Evolutionary conservation across 2,888 invertebrate species (phyloP).

Genomic region (Oegoconia quadripuncta): DNA sequence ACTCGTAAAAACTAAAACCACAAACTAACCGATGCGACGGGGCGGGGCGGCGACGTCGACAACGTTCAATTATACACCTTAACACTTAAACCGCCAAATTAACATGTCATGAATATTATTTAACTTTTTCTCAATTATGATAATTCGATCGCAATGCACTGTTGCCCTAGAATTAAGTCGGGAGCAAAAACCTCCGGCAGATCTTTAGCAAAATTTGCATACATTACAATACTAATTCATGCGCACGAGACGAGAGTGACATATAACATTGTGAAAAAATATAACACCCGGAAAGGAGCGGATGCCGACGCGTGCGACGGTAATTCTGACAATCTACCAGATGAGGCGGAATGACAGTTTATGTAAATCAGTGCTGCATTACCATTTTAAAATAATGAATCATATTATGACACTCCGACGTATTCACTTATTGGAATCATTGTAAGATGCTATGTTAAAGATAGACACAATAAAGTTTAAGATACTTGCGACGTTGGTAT

Average conservation of each 20-base stretch:
- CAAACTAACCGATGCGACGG: constrained; percentile 32
- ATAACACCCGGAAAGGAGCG: constrained; percentile 45
- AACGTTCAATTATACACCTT: constrained; percentile 63
- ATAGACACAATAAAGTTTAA: too few relatives aligned
- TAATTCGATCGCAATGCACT: constrained; percentile 44
- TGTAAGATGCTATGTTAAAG: too few relatives aligned
- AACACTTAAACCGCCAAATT: constrained; percentile 65
- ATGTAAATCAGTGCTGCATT: constrained; percentile 29
- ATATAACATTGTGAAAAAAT: constrained; percentile 32
- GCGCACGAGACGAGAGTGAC: constrained; percentile 29
- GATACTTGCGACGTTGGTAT: too few relatives aligned
- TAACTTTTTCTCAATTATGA: constrained; percentile 68
- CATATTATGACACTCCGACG: constrained; percentile 25
- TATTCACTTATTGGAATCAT: too few relatives aligned
- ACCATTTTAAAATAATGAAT: constrained; percentile 46
- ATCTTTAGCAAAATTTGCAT: constrained; percentile 66
- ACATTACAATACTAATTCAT: constrained; percentile 63
- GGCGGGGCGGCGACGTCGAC: constrained; percentile 31
- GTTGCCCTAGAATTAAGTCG: constrained; percentile 63
- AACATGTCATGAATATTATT: constrained; percentile 75
- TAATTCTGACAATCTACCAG: constrained; percentile 1
- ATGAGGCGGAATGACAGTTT: constrained; percentile 30
- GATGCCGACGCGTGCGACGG: constrained; percentile 23
- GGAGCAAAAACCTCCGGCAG: constrained; percentile 54
- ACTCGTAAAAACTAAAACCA: constrained; percentile 34